These are phyloP conservation scores for Drosophila parthenogenetica DNA, from an alignment of 2,888 invertebrate genomes.

Conservation along the genomic window DNA sequence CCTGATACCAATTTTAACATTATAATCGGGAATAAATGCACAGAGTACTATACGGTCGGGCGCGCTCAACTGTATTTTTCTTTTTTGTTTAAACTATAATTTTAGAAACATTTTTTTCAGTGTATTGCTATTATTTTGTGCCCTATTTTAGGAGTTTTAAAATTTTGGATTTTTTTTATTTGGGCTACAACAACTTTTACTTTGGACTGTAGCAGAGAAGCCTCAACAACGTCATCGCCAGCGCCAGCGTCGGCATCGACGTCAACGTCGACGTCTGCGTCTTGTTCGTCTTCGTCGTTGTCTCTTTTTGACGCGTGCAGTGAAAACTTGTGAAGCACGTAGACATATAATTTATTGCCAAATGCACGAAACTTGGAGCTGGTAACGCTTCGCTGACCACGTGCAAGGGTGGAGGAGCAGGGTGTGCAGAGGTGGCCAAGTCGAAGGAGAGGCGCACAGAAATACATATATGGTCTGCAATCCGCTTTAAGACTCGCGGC, in stretches of 20 bases:
- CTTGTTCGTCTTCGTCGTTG: conserved; percentile 1
- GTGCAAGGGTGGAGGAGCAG: conserved; percentile 28
- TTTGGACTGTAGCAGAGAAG: background rate
- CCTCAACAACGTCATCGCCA: background rate
- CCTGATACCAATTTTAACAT: too few species aligned
- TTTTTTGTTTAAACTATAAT: too few species aligned
- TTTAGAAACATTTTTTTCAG: too few species aligned
- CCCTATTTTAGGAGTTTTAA: too few species aligned
- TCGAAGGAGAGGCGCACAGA: conserved; percentile 9
- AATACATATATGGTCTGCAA: conserved; percentile 14
- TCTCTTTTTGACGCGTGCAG: conserved; percentile 49
- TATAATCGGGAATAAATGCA: too few species aligned
- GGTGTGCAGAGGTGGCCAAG: background rate
- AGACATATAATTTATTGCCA: conserved; percentile 80
- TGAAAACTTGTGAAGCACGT: conserved; percentile 71
- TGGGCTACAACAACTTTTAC: conserved; percentile 43
- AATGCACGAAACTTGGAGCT: conserved; percentile 72
- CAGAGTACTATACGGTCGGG: too few species aligned
- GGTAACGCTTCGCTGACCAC: conserved; percentile 72
- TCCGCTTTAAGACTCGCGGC: conserved; percentile 16
- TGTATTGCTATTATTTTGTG: too few species aligned
- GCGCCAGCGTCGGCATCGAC: background rate
- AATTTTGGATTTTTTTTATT: background rate
- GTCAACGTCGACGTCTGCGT: conserved; percentile 3
- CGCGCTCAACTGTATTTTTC: too few species aligned